phyloP scores from a whole-genome alignment of 2,888 invertebrate species.

The Blera fallax region DNA sequence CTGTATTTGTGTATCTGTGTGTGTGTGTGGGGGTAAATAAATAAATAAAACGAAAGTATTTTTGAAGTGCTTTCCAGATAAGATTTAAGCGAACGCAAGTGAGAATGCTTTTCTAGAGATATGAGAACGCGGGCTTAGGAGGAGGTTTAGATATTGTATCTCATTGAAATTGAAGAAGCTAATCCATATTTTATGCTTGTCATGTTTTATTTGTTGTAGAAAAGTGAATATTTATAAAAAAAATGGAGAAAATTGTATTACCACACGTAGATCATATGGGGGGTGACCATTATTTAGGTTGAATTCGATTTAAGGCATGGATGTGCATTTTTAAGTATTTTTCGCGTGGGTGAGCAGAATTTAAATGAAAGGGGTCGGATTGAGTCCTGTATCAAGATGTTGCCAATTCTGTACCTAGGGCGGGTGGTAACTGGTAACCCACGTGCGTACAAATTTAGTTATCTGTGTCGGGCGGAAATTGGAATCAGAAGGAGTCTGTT shows the following conservation, averaged over 20 bases:
- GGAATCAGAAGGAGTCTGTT: no score
- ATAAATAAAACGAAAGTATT: slow-evolving; percentile 61
- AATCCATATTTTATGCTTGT: slow-evolving; percentile 52
- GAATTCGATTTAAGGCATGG: slow-evolving; percentile 8
- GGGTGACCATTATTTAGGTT: not conserved
- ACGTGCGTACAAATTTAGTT: no score
- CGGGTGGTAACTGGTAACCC: not conserved
- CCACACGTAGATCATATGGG: not conserved
- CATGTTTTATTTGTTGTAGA: slow-evolving; percentile 52
- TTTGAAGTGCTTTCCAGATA: slow-evolving; percentile 59
- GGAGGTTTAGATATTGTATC: not conserved
- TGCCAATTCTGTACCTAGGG: not conserved
- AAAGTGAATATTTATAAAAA: slow-evolving; percentile 47
- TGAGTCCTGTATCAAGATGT: not conserved
- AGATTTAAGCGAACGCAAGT: slow-evolving; percentile 19
- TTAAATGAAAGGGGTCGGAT: not conserved
- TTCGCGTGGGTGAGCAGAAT: not conserved
- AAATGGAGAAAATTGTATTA: slow-evolving; percentile 26
- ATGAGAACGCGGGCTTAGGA: not conserved
- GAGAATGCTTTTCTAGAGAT: not conserved
- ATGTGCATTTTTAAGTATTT: not conserved
- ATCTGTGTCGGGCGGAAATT: no score
- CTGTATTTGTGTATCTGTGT: not conserved
- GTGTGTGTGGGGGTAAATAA: slow-evolving; percentile 28
- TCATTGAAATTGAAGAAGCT: slow-evolving; percentile 29